phyloP scores from a whole-genome alignment of 2,888 invertebrate genomes.

The Pomacea canaliculata region DNA sequence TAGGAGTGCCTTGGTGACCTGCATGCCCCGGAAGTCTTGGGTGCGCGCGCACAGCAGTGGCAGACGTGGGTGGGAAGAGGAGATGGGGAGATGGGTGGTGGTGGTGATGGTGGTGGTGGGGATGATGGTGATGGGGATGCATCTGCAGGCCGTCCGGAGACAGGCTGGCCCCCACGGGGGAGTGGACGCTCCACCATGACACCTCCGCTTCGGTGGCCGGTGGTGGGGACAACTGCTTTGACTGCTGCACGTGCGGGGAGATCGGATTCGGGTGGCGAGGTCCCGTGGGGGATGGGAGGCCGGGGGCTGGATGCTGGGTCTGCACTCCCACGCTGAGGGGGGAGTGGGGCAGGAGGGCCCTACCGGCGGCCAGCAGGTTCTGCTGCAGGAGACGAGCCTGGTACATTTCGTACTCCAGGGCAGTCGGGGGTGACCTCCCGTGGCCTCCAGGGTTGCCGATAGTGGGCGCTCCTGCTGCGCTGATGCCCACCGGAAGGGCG shows the following conservation, averaged over 20 bases:
- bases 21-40: constrained; percentile 19
- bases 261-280: constrained; percentile 22
- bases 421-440: constrained; percentile 22
- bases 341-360: constrained; percentile 35
- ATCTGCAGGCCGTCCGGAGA: constrained; percentile 21
- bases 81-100: constrained; percentile 33
- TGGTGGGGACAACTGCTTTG: constrained; percentile 57
- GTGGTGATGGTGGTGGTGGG: neutral
- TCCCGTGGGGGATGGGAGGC: constrained; percentile 2
- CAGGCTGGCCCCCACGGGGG: constrained; percentile 26
- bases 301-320: constrained; percentile 4
- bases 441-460: constrained; percentile 18
- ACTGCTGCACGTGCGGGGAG: constrained; percentile 25
- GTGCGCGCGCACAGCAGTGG: constrained; percentile 37
- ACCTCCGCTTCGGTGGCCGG: constrained; percentile 59
- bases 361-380: constrained; percentile 53
- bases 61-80: constrained; percentile 29
- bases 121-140: constrained; percentile 4
- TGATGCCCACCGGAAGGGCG: neutral
- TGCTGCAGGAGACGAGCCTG: constrained; percentile 55
- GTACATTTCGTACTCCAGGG: constrained; percentile 53
- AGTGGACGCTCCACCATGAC: constrained; percentile 60
- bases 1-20: neutral
- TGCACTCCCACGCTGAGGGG: constrained; percentile 20
- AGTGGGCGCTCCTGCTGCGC: neutral